A percentile compares a stretch with the other conserved stretches of the same genome.
Conservation (phyloP, 1,140 invertebrate genomes). For the Atta colombica region DNA sequence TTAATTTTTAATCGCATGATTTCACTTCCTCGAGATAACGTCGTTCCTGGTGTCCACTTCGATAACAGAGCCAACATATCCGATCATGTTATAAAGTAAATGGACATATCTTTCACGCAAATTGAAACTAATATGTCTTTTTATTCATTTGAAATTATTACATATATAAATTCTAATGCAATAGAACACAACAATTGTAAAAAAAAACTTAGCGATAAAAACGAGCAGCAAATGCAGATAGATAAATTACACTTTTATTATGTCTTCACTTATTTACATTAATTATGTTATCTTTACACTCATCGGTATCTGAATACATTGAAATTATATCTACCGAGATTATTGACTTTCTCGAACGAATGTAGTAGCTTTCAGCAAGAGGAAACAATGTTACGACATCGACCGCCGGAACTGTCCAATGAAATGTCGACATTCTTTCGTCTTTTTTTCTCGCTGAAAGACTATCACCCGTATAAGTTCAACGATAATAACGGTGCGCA, state of each 20-base stretch:
- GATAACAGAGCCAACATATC: slow-evolving; percentile 7
- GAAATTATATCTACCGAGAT: background rate
- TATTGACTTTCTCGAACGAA: background rate
- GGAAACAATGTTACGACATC: slow-evolving; percentile 31
- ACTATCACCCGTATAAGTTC: slow-evolving; percentile 22
- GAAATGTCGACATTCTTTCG: slow-evolving; percentile 25
- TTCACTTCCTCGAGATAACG: slow-evolving; percentile 42
- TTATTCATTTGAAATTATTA: background rate
- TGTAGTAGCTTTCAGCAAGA: slow-evolving; percentile 33
- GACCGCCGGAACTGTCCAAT: slow-evolving; percentile 28
- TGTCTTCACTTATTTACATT: background rate
- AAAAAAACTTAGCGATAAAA: background rate
- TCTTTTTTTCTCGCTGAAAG: background rate
- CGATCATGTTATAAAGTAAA: background rate
- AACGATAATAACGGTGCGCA: slow-evolving; percentile 28
- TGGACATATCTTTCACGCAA: background rate
- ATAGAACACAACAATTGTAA: background rate
- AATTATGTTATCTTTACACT: background rate
- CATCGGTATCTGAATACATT: background rate
- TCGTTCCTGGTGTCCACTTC: background rate
- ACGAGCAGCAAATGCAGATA: background rate
- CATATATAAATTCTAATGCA: background rate
- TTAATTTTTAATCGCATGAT: slow-evolving; percentile 52
- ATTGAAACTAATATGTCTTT: background rate
- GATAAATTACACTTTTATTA: background rate